Conservation (phyloP, 2,797 vertebrate species). For the Lithobates pipiens region DNA sequence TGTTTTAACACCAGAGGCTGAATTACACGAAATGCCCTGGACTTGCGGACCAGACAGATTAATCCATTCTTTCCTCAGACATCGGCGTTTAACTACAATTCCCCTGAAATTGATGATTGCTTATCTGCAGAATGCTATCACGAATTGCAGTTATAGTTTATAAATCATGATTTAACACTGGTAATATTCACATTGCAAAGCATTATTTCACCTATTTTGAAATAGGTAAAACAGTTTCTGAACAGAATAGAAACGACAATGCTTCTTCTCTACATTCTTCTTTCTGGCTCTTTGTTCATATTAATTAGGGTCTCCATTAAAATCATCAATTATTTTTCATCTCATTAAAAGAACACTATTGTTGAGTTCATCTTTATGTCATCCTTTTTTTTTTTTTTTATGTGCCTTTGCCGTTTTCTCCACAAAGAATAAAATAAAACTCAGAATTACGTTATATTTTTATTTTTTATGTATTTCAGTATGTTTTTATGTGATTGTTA, state of each 20-base stretch:
- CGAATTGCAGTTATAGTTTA: conserved; percentile 23
- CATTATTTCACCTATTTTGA: conserved; percentile 60
- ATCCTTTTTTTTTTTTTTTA: background rate
- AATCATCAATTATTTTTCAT: background rate
- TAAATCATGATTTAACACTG: conserved; percentile 38
- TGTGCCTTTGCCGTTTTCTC: background rate
- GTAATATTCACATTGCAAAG: conserved; percentile 11
- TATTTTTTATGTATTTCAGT: too few relatives aligned
- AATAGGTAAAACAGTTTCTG: conserved; percentile 64
- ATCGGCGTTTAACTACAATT: conserved; percentile 33
- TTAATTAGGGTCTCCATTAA: background rate
- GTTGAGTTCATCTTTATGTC: background rate
- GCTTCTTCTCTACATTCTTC: background rate
- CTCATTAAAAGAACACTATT: background rate
- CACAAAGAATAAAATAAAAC: background rate
- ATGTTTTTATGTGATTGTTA: too few relatives aligned
- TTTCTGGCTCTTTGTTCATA: background rate
- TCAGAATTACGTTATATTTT: background rate
- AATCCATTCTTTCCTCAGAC: conserved; percentile 25
- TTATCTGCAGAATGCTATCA: background rate
- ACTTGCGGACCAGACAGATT: conserved; percentile 23
- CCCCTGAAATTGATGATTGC: conserved; percentile 10
- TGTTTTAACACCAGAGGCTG: conserved; percentile 36
- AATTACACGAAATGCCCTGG: conserved; percentile 59
- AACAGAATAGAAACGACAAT: background rate